Conservation (phyloP, 2,113 vertebrate genomes). For the Apeltes quadracus region DNA sequence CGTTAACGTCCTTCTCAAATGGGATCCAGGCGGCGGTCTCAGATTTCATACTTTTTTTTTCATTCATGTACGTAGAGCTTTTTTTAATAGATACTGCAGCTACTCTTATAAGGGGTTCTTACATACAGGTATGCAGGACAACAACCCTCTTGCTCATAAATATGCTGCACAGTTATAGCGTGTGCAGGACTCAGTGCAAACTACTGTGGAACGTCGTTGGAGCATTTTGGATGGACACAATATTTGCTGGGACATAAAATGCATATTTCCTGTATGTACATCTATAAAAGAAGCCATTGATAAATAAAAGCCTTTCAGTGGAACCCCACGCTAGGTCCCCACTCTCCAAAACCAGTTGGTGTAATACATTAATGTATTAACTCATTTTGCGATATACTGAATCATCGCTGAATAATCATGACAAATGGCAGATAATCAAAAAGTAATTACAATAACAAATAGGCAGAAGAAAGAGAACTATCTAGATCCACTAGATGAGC, state of each 20-base stretch:
- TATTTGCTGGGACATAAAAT: background rate
- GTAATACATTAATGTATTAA: background rate
- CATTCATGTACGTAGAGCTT: too few relatives aligned
- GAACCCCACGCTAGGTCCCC: background rate
- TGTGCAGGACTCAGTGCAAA: background rate
- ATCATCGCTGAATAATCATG: conserved; percentile 8
- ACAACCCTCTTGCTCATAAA: background rate
- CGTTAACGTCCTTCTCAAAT: conserved; percentile 34
- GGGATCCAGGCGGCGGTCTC: conserved; percentile 13
- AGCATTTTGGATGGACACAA: background rate
- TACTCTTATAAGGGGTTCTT: background rate
- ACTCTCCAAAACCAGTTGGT: background rate
- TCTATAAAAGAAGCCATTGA: background rate
- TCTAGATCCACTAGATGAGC: conserved; percentile 24
- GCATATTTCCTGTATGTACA: too few relatives aligned
- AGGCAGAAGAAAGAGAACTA: conserved; percentile 10
- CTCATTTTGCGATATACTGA: background rate
- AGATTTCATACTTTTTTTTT: too few relatives aligned
- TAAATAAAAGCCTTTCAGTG: background rate
- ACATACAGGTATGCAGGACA: background rate
- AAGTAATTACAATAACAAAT: conserved; percentile 4
- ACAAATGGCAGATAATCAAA: conserved; percentile 18
- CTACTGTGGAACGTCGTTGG: background rate
- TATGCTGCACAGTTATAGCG: background rate
- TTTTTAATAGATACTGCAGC: too few relatives aligned